Evolutionary conservation across 1,140 invertebrate genomes (phyloP).

Genomic region (Brachionus koreanus): DNA sequence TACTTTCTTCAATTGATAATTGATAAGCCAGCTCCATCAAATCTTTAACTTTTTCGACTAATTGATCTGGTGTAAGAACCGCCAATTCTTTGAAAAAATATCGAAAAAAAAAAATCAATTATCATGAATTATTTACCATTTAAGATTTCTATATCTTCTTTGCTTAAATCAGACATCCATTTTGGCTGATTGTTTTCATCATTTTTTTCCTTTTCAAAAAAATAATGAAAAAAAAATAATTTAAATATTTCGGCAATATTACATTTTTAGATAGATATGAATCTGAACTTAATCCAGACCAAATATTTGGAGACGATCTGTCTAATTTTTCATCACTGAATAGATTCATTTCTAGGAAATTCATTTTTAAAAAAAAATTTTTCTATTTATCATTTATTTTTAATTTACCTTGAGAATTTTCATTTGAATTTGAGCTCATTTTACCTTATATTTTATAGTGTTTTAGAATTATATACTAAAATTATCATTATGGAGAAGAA

Average conservation of each 20-base stretch:
- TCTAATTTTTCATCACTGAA: slow-evolving; percentile 32
- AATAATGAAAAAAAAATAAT: background rate
- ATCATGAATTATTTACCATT: background rate
- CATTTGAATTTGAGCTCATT: background rate
- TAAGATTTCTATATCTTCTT: slow-evolving; percentile 23
- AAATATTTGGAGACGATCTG: background rate
- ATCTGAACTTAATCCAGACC: background rate
- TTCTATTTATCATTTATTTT: background rate
- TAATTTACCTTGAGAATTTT: background rate
- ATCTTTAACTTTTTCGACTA: slow-evolving; percentile 24
- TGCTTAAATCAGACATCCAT: slow-evolving; percentile 41
- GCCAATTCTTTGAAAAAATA: slow-evolving; percentile 20
- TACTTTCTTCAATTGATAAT: slow-evolving; percentile 6
- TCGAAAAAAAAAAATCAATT: background rate
- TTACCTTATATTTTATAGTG: background rate
- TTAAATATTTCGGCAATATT: background rate
- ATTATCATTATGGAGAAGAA: background rate
- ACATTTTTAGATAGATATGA: background rate
- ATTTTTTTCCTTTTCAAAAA: background rate
- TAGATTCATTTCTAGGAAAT: background rate
- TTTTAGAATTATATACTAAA: background rate
- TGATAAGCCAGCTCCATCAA: slow-evolving; percentile 22
- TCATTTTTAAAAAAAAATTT: background rate
- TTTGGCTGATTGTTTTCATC: background rate
- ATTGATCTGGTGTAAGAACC: background rate